Base-by-base conservation (phyloP, 2,797 vertebrate species). In the Nothura maculosa region DNA sequence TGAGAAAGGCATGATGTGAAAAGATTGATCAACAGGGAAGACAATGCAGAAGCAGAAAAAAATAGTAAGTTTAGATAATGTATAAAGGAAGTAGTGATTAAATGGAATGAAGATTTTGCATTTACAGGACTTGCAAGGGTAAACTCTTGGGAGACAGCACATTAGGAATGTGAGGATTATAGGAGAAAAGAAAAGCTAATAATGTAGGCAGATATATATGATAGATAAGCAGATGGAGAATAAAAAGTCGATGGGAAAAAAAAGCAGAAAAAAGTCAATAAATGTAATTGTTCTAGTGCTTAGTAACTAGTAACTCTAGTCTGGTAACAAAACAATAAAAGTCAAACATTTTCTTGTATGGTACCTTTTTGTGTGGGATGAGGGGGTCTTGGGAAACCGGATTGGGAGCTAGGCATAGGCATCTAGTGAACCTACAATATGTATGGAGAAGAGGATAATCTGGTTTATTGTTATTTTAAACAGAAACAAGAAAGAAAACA, bases 321-420 rank as follows among this genome's bases (percentile, higher is more conserved):
- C 57, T 83, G 75, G 57, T 92, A 94, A 95, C 90, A 96, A 89
- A 94, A 94, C 95, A 96, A 42, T 96, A 94, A 93, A 94, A 94
- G 81, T 89, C 58, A 96, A 96, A 96, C 94, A 96, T 93, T 89
- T 92, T 92, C 90, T 94, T 93, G 80, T 67, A 95, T 96, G 94
- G 96, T 96, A 96, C 96, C 96, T 95, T 96, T 96, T 96, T 94
- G 93, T 95, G 96, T 95, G 95, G 96, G 93, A 96, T 96, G 96
- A 96, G 96, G 96, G 95, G 93, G 93, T 96, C 96, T 96, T 96
- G 96, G 96, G 96, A 96, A 96, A 96, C 96, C 94, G 94, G 96
- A 85, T 95, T 92, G 95, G 90, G 96, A 96, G 96, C 94, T 96
- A 96, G 94, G 96, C 96, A 96, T 96, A 95, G 94, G 95, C 95